These are phyloP conservation scores for Anorthoa munda DNA, from an alignment of 2,888 invertebrate genomes.

Conservation along the genomic window DNA sequence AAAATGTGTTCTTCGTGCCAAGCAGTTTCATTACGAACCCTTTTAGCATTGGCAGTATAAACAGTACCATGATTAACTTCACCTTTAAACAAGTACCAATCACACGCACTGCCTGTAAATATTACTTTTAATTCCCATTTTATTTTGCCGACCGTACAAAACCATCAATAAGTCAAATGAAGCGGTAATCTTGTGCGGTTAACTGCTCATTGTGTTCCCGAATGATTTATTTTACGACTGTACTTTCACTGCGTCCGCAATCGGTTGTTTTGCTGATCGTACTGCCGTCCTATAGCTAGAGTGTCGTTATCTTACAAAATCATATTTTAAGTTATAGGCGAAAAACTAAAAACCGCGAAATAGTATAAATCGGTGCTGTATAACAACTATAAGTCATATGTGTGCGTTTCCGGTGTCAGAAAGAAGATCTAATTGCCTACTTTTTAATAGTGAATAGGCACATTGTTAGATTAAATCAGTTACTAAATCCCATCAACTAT, in stretches of 20 bases:
- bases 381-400: no score
- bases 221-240: slow-evolving; percentile 85
- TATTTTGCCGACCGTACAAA: slow-evolving; percentile 74
- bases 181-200: slow-evolving; percentile 80
- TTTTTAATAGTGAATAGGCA: no score
- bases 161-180: slow-evolving; percentile 82
- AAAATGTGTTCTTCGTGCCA: slow-evolving; percentile 2
- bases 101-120: slow-evolving; percentile 60
- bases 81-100: slow-evolving; percentile 53
- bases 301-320: no score
- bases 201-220: slow-evolving; percentile 84
- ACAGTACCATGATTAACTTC: slow-evolving; percentile 49
- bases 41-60: slow-evolving; percentile 24
- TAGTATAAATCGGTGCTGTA: no score
- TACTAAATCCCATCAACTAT: no score
- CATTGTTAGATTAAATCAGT: no score
- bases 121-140: slow-evolving; percentile 61
- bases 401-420: no score
- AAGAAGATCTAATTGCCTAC: no score
- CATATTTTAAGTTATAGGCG: no score
- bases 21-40: slow-evolving; percentile 31
- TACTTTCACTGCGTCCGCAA: slow-evolving; percentile 81
- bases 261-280: slow-evolving; percentile 69
- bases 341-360: no score
- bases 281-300: no score